Evolutionary conservation across 2,113 vertebrate genomes (phyloP).

Genomic region (Piaya cayana): DNA sequence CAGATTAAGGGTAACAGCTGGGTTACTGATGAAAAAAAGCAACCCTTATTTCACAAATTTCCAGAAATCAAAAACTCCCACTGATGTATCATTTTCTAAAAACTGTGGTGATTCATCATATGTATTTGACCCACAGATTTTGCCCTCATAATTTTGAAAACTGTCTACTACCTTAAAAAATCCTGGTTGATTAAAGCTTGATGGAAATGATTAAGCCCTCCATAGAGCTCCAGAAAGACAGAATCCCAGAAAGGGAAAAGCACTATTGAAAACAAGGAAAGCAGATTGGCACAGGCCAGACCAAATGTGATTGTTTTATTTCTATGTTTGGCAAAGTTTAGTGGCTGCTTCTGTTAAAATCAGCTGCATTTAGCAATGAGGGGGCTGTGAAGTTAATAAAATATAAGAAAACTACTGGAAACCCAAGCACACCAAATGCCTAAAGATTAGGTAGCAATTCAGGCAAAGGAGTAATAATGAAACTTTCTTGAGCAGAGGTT

Average conservation of each 20-base stretch:
- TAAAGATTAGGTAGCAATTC: not conserved
- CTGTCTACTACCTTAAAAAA: not conserved
- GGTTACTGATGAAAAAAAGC: not conserved
- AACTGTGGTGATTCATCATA: not conserved
- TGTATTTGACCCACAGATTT: not conserved
- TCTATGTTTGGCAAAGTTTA: not conserved
- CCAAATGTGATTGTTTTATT: not conserved
- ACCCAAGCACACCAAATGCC: not conserved
- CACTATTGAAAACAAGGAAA: not conserved
- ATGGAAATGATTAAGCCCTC: not conserved
- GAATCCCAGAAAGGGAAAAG: not conserved
- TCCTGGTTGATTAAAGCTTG: not conserved
- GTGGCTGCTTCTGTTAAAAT: not conserved
- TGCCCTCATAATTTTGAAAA: not conserved
- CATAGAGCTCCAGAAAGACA: not conserved
- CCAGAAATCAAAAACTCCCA: not conserved
- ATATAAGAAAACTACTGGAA: not conserved
- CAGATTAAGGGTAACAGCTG: not conserved
- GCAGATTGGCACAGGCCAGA: not conserved
- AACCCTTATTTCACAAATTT: not conserved
- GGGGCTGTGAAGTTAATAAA: not conserved
- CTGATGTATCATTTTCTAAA: slow-evolving; percentile 8
- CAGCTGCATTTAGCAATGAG: not conserved
- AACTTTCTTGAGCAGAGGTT: not conserved
- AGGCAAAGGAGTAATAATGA: not conserved